Conservation (phyloP, 2,797 vertebrate species). For the Ctenosaura bakeri region DNA sequence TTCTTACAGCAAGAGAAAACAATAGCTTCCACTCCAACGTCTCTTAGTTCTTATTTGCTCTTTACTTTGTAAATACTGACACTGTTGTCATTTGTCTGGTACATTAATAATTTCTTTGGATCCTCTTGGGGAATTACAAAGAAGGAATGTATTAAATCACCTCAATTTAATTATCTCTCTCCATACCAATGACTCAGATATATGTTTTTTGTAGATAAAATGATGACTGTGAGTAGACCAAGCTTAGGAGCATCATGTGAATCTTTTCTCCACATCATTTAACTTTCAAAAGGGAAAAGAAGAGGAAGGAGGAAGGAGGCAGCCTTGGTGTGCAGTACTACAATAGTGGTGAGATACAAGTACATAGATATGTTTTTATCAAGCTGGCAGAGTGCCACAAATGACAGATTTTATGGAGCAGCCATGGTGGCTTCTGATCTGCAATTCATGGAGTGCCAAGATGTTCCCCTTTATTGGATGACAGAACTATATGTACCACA, state of each 20-base stretch:
- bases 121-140: background rate
- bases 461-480: no score
- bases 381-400: no score
- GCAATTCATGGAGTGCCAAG: no score
- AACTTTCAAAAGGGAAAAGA: background rate
- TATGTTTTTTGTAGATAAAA: background rate
- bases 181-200: background rate
- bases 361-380: background rate
- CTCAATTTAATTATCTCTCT: background rate
- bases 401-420: no score
- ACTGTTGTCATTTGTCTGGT: background rate
- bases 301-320: no score
- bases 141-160: background rate
- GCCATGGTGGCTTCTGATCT: no score
- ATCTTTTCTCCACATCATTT: background rate
- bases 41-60: background rate
- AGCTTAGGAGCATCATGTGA: no score
- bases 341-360: background rate
- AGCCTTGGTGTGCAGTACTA: background rate
- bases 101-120: background rate
- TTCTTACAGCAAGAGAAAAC: background rate
- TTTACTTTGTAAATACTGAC: background rate
- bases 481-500: no score
- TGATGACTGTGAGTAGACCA: background rate
- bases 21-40: background rate